phyloP scores from a whole-genome alignment of 2,888 invertebrate genomes.

The Holacanthella duospinosa region DNA sequence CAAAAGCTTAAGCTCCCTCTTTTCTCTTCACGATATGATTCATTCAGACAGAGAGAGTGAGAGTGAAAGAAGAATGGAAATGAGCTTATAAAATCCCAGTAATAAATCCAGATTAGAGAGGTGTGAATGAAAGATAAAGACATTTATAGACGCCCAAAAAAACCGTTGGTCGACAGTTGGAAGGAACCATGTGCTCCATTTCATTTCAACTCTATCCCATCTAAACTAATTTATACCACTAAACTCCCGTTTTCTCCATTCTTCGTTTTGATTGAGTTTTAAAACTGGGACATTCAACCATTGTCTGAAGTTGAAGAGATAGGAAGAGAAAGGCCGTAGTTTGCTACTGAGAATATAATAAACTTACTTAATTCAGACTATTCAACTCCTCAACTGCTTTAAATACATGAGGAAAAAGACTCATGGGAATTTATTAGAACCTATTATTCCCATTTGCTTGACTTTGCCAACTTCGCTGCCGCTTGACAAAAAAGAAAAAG shows the following conservation, averaged over 20 bases:
- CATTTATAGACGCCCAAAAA: conserved; percentile 15
- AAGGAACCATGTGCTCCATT: conserved; percentile 1
- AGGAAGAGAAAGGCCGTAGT: too few relatives aligned
- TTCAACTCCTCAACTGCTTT: too few relatives aligned
- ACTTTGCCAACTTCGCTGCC: too few relatives aligned
- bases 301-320: not conserved
- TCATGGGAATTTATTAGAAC: too few relatives aligned
- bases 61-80: conserved; percentile 12
- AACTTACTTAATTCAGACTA: too few relatives aligned
- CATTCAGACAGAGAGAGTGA: not conserved
- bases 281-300: too few relatives aligned
- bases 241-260: not conserved
- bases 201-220: not conserved
- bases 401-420: too few relatives aligned
- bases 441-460: too few relatives aligned
- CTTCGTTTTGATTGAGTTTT: not conserved
- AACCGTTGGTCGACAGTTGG: not conserved
- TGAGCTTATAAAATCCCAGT: conserved; percentile 19
- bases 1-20: not conserved
- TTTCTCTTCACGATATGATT: too few relatives aligned
- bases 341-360: too few relatives aligned
- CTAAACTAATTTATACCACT: not conserved
- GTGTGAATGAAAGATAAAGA: conserved; percentile 20
- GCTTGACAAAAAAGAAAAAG: too few relatives aligned
- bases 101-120: conserved; percentile 22